Evolutionary conservation across 2,797 vertebrate genomes (phyloP).

Genomic region (Eptatretus atami): DNA sequence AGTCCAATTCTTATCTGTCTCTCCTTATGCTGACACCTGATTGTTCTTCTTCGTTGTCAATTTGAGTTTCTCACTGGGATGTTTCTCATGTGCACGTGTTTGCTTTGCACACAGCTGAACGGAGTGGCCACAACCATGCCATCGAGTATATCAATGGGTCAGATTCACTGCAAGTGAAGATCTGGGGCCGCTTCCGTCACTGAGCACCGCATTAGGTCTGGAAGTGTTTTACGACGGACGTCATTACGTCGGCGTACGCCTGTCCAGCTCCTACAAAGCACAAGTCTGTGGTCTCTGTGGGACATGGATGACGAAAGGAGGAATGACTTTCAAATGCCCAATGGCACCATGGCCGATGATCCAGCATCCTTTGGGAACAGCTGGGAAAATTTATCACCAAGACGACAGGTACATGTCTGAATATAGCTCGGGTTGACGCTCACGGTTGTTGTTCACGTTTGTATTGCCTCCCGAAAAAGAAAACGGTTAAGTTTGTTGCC

Average conservation of each 20-base stretch:
- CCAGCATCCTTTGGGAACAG: not conserved
- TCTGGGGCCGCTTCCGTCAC: not conserved
- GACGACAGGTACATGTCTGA: not conserved
- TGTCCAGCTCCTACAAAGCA: slow-evolving; percentile 1
- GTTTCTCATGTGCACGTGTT: too few species aligned
- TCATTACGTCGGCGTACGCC: not conserved
- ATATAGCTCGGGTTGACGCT: too few species aligned
- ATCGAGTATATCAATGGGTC: not conserved
- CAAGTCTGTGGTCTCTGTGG: not conserved
- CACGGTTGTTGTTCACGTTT: too few species aligned
- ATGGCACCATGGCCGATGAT: not conserved
- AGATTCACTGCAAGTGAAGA: not conserved
- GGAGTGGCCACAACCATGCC: not conserved
- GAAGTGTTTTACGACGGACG: not conserved
- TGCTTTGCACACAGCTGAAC: not conserved
- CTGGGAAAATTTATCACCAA: not conserved
- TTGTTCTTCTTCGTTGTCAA: not conserved
- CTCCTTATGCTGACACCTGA: not conserved
- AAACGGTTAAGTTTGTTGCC: too few species aligned
- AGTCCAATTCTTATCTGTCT: not conserved
- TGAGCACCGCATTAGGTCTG: not conserved
- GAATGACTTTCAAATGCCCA: not conserved
- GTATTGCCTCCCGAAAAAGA: too few species aligned
- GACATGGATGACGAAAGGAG: not conserved
- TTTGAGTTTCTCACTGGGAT: not conserved